These are phyloP conservation scores for Phasianus colchicus DNA, from an alignment of 2,113 vertebrate species.

Conservation along the genomic window DNA sequence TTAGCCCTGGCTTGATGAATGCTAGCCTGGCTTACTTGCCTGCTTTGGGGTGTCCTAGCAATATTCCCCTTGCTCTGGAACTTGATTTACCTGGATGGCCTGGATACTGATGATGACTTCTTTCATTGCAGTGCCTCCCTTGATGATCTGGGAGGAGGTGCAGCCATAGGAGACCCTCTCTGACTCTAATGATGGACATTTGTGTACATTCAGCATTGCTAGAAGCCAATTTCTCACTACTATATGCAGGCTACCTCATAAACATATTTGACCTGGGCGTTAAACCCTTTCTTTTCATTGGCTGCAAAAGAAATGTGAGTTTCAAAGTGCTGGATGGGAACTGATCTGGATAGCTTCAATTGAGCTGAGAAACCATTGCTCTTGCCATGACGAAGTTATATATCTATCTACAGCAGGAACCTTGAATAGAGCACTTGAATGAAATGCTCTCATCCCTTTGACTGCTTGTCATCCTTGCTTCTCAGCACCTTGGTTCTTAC, in stretches of 20 bases:
- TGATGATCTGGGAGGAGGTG: not conserved
- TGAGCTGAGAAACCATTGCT: not conserved
- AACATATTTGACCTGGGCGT: not conserved
- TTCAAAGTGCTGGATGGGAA: not conserved
- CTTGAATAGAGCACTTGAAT: not conserved
- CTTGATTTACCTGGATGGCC: not conserved
- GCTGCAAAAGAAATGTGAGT: not conserved
- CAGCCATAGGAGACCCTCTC: not conserved
- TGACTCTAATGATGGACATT: not conserved
- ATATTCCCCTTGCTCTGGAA: not conserved
- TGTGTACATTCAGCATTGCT: not conserved
- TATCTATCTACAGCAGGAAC: not conserved
- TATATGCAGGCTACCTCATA: not conserved
- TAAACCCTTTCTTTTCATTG: not conserved
- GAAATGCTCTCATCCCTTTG: not conserved
- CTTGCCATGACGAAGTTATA: not conserved
- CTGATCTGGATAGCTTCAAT: fast-evolving
- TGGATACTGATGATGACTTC: not conserved
- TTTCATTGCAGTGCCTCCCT: not conserved
- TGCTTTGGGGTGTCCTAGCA: not conserved
- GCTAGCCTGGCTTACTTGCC: not conserved
- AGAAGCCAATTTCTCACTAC: not conserved
- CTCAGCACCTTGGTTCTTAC: not conserved
- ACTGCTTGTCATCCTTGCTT: not conserved
- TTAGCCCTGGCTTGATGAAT: not conserved